Evolutionary conservation across 2,113 vertebrate genomes (phyloP).

Genomic region (Mormyrus lacerda): DNA sequence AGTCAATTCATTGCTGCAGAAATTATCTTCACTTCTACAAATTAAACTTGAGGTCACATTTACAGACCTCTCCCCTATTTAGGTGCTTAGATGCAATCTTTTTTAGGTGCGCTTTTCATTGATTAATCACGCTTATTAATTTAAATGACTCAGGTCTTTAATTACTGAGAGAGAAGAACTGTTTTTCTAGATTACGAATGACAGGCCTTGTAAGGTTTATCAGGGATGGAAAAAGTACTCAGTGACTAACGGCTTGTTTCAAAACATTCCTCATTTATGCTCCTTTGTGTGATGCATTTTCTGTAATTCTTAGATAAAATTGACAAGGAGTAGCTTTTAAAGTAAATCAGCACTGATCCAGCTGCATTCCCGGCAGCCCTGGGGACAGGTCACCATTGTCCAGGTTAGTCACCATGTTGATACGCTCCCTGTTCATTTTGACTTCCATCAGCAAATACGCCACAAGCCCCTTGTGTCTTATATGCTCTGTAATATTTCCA

Average conservation of each 20-base stretch:
- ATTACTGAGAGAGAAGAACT: constrained; percentile 21
- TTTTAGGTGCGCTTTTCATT: constrained; percentile 21
- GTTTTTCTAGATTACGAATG: constrained; percentile 22
- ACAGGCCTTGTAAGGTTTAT: constrained; percentile 16
- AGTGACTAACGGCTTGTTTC: constrained; percentile 6
- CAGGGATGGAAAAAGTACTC: neutral
- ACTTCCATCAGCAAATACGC: neutral
- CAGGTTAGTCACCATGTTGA: neutral
- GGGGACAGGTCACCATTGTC: neutral
- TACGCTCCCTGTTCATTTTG: neutral
- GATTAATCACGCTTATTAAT: constrained; percentile 29
- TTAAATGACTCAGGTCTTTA: constrained; percentile 24
- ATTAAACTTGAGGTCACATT: constrained; percentile 18
- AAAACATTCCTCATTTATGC: neutral
- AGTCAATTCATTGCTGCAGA: constrained; percentile 18
- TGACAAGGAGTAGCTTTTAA: neutral
- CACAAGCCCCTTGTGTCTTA: neutral
- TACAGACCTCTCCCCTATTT: constrained; percentile 14
- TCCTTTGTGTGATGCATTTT: neutral
- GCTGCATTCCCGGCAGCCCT: neutral
- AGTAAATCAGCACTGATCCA: neutral
- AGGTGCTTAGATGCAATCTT: constrained; percentile 15
- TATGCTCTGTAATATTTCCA: neutral
- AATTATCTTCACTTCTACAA: constrained; percentile 11
- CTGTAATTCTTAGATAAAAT: neutral